Percentiles rank a stretch among this genome's conserved stretches.
Conservation (phyloP, 2,113 vertebrate genomes). For the Empidonax traillii region DNA sequence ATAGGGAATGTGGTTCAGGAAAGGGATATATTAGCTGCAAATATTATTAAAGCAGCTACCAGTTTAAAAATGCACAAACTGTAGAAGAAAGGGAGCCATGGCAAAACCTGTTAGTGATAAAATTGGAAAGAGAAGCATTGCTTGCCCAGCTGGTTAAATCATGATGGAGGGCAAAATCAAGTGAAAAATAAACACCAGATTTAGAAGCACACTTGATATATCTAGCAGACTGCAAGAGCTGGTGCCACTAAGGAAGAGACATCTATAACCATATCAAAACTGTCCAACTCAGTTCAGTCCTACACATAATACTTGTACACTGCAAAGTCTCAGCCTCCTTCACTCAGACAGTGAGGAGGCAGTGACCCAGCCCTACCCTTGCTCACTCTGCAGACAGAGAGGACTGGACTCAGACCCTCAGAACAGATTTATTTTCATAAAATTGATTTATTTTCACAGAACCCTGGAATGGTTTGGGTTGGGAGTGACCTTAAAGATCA, state of each 20-base stretch:
- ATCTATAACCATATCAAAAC: not conserved
- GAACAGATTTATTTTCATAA: not conserved
- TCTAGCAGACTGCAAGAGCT: not conserved
- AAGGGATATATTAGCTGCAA: not conserved
- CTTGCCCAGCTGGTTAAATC: constrained; percentile 23
- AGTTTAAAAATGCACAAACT: not conserved
- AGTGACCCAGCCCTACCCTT: not conserved
- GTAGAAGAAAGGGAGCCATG: not conserved
- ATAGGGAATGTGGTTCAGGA: not conserved
- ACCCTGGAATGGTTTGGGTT: not conserved
- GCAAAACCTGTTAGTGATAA: not conserved
- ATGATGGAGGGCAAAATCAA: not conserved
- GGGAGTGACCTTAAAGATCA: not conserved
- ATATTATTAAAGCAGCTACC: not conserved
- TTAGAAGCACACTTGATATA: not conserved
- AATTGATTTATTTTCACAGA: not conserved
- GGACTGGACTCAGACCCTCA: not conserved
- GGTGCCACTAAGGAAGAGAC: not conserved
- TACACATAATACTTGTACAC: too few species aligned
- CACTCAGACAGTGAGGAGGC: rapidly evolving
- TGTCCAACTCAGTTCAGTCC: not conserved
- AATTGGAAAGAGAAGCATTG: constrained; percentile 29
- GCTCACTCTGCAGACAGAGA: not conserved
- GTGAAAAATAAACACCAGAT: constrained; percentile 31
- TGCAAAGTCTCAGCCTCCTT: not conserved